phyloP scores from a whole-genome alignment of 2,113 vertebrate genomes.

The Silurus asotus region DNA sequence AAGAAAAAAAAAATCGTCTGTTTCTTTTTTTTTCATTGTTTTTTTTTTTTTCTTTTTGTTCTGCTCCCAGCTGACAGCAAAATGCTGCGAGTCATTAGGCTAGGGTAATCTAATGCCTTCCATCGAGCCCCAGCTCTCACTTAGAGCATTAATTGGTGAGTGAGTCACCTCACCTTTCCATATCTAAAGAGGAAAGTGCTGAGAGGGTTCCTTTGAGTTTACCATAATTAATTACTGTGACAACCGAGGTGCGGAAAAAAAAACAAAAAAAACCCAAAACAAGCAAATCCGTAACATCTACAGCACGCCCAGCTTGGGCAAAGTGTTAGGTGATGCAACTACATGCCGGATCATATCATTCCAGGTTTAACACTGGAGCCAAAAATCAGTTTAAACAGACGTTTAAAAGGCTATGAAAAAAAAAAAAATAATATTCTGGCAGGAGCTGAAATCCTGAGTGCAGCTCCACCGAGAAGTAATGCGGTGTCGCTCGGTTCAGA shows the following conservation, averaged over 20 bases:
- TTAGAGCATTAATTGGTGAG: conserved; percentile 56
- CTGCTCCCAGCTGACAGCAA: conserved; percentile 37
- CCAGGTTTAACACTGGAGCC: background rate
- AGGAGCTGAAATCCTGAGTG: background rate
- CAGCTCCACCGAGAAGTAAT: background rate
- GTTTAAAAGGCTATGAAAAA: conserved; percentile 10
- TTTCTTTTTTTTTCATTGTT: background rate
- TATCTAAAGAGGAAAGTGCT: conserved; percentile 51
- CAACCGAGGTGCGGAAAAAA: conserved; percentile 17
- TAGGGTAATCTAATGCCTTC: conserved; percentile 53
- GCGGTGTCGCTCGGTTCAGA: background rate
- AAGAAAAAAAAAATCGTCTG: background rate
- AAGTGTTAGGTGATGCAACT: background rate
- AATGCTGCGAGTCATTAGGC: conserved; percentile 49
- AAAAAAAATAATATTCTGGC: background rate
- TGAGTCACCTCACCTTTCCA: conserved; percentile 54
- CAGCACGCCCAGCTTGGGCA: background rate
- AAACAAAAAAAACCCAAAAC: background rate
- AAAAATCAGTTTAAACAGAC: background rate
- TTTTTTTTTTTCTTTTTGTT: conserved; percentile 1
- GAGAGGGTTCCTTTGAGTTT: conserved; percentile 51
- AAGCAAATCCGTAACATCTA: conserved; percentile 21
- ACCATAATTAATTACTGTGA: conserved; percentile 49
- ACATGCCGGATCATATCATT: conserved; percentile 16
- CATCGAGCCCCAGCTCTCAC: conserved; percentile 42